Evolutionary conservation across 2,113 vertebrate genomes (phyloP).

Genomic region (Elephas maximus): DNA sequence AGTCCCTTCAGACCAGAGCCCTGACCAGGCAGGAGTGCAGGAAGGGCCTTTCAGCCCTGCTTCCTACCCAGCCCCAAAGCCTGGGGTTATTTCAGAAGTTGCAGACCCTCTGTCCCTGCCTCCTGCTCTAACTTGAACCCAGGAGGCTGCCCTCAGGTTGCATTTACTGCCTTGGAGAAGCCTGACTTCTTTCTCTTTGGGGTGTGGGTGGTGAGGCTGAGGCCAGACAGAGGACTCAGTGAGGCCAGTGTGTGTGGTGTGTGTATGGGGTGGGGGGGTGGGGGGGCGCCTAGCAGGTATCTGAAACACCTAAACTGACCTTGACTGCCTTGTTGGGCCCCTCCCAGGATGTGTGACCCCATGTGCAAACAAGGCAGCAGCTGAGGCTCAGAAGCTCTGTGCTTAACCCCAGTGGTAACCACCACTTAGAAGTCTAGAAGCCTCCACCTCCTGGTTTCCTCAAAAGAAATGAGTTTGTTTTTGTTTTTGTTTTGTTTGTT

Average conservation of each 20-base stretch:
- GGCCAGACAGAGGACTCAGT: neutral
- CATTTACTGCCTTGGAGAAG: neutral
- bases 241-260: neutral
- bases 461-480: neutral
- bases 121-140: neutral
- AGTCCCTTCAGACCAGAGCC: neutral
- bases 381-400: neutral
- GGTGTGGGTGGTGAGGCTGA: neutral
- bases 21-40: neutral
- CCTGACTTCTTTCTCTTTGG: neutral
- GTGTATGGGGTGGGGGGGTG: neutral
- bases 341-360: neutral
- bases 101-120: neutral
- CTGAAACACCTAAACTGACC: neutral
- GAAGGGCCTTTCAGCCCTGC: neutral
- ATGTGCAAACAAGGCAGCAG: neutral
- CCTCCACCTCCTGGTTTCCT: neutral
- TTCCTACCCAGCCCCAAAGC: neutral
- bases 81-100: neutral
- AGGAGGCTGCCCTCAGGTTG: neutral
- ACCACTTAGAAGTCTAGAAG: neutral
- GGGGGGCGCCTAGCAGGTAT: constrained; percentile 18
- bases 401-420: neutral
- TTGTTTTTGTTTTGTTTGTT: neutral
- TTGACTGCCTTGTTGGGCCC: neutral